These are phyloP conservation scores for Lithobius niger DNA, from an alignment of 1,140 invertebrate genomes.

Conservation along the genomic window DNA sequence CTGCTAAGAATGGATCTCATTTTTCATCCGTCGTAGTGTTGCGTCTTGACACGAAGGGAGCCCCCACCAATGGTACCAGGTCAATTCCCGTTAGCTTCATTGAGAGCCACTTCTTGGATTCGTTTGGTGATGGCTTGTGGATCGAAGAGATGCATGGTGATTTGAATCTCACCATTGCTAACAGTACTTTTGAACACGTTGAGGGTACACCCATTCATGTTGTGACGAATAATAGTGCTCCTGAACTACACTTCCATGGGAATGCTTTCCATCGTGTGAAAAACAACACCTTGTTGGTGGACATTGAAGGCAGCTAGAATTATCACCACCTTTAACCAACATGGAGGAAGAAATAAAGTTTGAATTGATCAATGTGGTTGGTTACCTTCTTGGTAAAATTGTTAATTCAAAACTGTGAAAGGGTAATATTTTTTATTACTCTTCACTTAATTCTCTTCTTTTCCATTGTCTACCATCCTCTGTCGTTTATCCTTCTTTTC, in stretches of 20 bases:
- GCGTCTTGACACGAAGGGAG: background rate
- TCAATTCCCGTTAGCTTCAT: background rate
- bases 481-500: too few species aligned
- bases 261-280: background rate
- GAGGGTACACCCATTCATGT: background rate
- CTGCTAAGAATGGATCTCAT: background rate
- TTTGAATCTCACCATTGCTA: background rate
- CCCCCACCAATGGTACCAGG: background rate
- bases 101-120: background rate
- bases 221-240: background rate
- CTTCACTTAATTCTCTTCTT: too few species aligned
- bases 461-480: too few species aligned
- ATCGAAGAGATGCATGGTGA: background rate
- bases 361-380: too few species aligned
- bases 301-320: too few species aligned
- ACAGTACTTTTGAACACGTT: background rate
- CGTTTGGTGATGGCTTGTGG: background rate
- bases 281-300: too few species aligned
- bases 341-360: too few species aligned
- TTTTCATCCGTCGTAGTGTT: too few species aligned
- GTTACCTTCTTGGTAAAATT: too few species aligned
- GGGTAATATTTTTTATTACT: too few species aligned
- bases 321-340: too few species aligned
- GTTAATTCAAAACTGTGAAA: too few species aligned
- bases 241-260: background rate